phyloP scores from a whole-genome alignment of 2,113 vertebrate species.

The Strigops habroptila region DNA sequence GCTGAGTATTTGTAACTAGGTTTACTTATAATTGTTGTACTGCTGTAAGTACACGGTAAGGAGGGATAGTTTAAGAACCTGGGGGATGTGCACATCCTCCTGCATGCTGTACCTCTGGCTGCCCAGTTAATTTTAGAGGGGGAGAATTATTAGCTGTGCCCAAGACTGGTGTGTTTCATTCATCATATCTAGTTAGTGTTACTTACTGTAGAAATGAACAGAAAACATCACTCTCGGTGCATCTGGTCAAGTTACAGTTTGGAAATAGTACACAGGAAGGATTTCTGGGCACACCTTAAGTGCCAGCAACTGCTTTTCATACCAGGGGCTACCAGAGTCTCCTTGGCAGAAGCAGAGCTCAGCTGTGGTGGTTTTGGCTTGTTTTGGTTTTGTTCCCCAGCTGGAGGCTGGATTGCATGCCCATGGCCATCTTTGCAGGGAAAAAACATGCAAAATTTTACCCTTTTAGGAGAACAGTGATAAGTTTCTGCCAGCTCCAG shows the following conservation, averaged over 20 bases:
- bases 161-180: background rate
- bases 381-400: background rate
- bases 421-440: background rate
- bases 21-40: background rate
- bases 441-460: background rate
- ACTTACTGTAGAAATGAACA: background rate
- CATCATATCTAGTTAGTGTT: background rate
- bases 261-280: background rate
- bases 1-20: background rate
- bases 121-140: background rate
- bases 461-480: background rate
- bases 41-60: background rate
- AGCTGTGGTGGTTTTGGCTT: background rate
- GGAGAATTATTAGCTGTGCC: background rate
- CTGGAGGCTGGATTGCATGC: background rate
- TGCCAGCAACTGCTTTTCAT: background rate
- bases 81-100: rapidly evolving
- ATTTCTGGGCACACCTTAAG: background rate
- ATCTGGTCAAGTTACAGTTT: background rate
- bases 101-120: background rate
- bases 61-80: background rate
- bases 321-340: background rate
- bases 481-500: background rate
- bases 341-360: background rate
- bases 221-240: rapidly evolving